Evolutionary conservation across 1,140 invertebrate species (phyloP).

Genomic region (Drosophila cardini): DNA sequence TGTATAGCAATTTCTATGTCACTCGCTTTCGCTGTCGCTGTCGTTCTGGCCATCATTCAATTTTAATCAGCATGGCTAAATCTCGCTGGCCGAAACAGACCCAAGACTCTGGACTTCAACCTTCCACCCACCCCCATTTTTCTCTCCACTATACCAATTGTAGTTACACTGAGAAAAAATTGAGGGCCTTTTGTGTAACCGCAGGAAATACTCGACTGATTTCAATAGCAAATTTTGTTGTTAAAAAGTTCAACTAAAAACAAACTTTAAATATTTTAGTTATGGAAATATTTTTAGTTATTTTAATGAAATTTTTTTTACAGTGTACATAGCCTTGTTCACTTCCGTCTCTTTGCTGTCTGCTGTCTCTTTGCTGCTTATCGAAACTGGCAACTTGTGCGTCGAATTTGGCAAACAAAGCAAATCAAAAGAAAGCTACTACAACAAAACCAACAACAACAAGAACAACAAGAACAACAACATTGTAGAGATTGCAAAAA

Average conservation of each 20-base stretch:
- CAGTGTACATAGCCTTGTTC: too few species aligned
- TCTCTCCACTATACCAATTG: too few species aligned
- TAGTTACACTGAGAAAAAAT: too few species aligned
- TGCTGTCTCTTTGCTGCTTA: conserved; percentile 12
- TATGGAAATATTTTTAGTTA: too few species aligned
- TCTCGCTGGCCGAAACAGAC: conserved; percentile 40
- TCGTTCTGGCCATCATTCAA: conserved; percentile 69
- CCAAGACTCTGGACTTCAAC: neutral
- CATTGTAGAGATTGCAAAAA: conserved; percentile 1
- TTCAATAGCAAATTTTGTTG: too few species aligned
- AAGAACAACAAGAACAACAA: conserved; percentile 12
- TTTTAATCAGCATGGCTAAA: conserved; percentile 74
- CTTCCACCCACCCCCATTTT: too few species aligned
- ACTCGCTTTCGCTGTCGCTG: conserved; percentile 37
- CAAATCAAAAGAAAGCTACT: conserved; percentile 31
- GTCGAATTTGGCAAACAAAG: conserved; percentile 44
- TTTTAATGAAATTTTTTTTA: too few species aligned
- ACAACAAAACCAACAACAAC: conserved; percentile 1
- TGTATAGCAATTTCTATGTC: conserved; percentile 49
- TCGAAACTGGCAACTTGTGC: conserved; percentile 46
- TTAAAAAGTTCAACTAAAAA: too few species aligned
- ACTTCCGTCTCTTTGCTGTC: neutral
- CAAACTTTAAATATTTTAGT: too few species aligned
- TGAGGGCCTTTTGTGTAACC: too few species aligned
- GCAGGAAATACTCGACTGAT: too few species aligned